phyloP scores from a whole-genome alignment of 2,888 invertebrate species.

The Epinotia nisella region DNA sequence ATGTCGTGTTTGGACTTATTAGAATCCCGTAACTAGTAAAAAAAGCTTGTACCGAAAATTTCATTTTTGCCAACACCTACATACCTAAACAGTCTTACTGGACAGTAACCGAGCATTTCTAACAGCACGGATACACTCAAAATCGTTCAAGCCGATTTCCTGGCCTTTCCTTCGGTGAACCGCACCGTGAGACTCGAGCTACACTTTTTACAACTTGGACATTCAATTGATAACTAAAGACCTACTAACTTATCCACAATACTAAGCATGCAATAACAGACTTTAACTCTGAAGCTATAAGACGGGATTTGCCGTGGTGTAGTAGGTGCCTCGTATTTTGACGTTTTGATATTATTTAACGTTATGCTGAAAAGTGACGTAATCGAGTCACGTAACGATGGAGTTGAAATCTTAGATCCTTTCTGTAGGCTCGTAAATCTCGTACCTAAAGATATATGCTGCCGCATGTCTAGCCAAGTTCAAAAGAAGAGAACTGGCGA shows the following conservation, averaged over 20 bases:
- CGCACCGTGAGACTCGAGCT: slow-evolving; percentile 34
- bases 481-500: too few species aligned
- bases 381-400: slow-evolving; percentile 21
- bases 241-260: slow-evolving; percentile 11
- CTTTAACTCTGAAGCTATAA: neutral
- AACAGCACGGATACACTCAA: neutral
- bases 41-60: too few species aligned
- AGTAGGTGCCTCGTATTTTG: neutral
- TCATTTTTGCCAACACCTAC: too few species aligned
- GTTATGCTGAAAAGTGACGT: slow-evolving; percentile 13
- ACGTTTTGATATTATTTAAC: neutral
- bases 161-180: slow-evolving; percentile 26
- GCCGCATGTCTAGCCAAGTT: too few species aligned
- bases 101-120: neutral
- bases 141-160: slow-evolving; percentile 10
- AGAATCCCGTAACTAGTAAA: too few species aligned
- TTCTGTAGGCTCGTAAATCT: neutral
- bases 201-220: slow-evolving; percentile 26
- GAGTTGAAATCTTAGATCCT: slow-evolving; percentile 29
- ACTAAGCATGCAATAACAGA: neutral
- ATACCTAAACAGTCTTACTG: neutral
- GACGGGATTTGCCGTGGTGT: neutral
- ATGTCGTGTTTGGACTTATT: too few species aligned
- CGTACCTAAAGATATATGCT: too few species aligned
- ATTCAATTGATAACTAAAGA: slow-evolving; percentile 34